Evolutionary conservation across 2,888 invertebrate species (phyloP), one percentile per base, ranked within the genome.

Genomic region (Agonum fuliginosum): DNA sequence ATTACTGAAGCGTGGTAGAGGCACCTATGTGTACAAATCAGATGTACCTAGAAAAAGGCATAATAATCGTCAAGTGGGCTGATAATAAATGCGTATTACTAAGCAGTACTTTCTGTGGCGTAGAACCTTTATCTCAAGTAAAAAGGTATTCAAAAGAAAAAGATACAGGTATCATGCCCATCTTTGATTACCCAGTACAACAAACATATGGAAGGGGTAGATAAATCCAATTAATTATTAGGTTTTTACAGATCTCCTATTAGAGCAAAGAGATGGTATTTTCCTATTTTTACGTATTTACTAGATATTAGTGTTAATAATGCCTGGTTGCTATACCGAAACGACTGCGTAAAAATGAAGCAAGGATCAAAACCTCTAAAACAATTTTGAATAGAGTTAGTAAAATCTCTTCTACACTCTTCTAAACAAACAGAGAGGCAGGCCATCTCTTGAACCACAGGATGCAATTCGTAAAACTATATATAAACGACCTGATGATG

Each of bases 11-110:
- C 46, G 34, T 8, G 77, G 76, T 10, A 78, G 78, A 78, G 78
- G 80, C 51, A 62, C 20, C 14, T 78, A 46, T 67, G 78, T 76
- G 43, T 78, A 79, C 30, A 78, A 67, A 73, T 37, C 76, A n/a
- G 78, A 76, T 46, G 73, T 71, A 43, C 70, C 77, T 65, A 30
- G 30, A 30, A 8, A n/a, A 54, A 24, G 14, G 24, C n/a, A 46
- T 80, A 20, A 79, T 80, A 51, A 78, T 81, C 12, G 76, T 81
- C 10, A 82, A 82, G 78, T 82, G 80, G 80, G 75, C 70, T 14
- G 81, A 80, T 46, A 81, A 58, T 19, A 81, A 81, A 79, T 79
- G 79, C 78, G 81, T 80, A 37, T 77, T 80, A 14, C 48, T 81
- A 24, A 81, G 78, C 8, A 80, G 80, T 67, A 80, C 79, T 30